These are phyloP conservation scores for Boulengeromyrus knoepffleri DNA, from an alignment of 2,113 vertebrate genomes.

Conservation along the genomic window DNA sequence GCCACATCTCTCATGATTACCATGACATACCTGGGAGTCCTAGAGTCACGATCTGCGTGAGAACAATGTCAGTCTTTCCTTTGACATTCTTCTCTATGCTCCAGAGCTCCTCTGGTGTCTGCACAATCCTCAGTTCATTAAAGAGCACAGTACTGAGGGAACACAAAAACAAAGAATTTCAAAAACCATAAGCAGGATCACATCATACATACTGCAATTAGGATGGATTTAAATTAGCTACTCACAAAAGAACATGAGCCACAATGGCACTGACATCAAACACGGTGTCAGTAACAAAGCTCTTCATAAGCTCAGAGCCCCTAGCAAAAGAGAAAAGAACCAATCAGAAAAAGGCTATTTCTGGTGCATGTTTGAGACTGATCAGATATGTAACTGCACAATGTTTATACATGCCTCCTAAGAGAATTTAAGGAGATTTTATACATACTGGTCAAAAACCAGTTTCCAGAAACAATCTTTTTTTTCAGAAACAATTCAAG, in stretches of 20 bases:
- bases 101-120: constrained; percentile 68
- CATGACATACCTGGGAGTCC: constrained; percentile 76
- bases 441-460: neutral
- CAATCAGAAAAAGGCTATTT: neutral
- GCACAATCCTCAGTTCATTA: constrained; percentile 82
- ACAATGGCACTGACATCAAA: constrained; percentile 82
- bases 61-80: constrained; percentile 70
- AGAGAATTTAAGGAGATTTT: neutral
- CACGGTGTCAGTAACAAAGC: constrained; percentile 77
- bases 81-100: constrained; percentile 68
- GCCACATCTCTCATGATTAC: neutral
- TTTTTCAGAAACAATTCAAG: neutral
- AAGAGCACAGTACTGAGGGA: constrained; percentile 75
- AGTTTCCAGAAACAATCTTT: neutral
- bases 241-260: constrained; percentile 89
- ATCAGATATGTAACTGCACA: neutral
- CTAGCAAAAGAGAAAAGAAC: constrained; percentile 48
- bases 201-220: neutral
- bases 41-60: constrained; percentile 75
- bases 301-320: constrained; percentile 66
- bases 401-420: neutral
- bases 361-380: neutral
- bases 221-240: constrained; percentile 31
- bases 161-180: neutral
- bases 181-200: neutral